Evolutionary conservation across 2,888 invertebrate genomes (phyloP).

Genomic region (Tyria jacobaeae): DNA sequence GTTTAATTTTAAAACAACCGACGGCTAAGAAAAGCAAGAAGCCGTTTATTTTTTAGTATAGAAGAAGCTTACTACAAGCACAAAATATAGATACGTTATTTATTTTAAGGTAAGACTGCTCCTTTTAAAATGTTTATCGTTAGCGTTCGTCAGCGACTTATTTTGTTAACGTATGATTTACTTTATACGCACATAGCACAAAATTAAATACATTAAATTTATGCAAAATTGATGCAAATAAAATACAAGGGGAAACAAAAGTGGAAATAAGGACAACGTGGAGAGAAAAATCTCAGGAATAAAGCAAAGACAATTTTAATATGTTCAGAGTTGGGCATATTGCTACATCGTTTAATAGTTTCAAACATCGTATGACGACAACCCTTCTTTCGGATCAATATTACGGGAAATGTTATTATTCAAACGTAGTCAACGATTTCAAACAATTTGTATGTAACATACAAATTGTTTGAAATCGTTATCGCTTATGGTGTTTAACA

Average conservation of each 20-base stretch:
- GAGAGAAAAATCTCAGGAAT: conserved; percentile 28
- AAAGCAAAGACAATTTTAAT: conserved; percentile 26
- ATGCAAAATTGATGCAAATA: conserved; percentile 20
- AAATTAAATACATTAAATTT: conserved; percentile 25
- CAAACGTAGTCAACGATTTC: background rate
- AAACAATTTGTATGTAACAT: background rate
- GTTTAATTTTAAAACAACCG: no score
- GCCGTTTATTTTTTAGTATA: no score
- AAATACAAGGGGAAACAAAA: conserved; percentile 16
- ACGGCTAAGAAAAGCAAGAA: no score
- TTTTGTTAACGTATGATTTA: no score
- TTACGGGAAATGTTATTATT: conserved; percentile 6
- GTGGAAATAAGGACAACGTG: conserved; percentile 20
- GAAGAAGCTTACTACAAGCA: no score
- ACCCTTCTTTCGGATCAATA: conserved; percentile 9
- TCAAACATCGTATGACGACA: conserved; percentile 2
- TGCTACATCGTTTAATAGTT: conserved; percentile 27
- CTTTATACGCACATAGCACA: background rate
- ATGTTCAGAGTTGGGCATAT: conserved; percentile 22
- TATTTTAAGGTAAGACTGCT: background rate
- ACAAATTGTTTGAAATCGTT: no score
- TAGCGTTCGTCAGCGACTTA: no score
- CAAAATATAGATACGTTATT: background rate
- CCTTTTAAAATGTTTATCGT: background rate
- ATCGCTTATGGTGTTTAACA: background rate